Conservation (phyloP, 2,888 invertebrate species). For the Drosophila kambysellisi region DNA sequence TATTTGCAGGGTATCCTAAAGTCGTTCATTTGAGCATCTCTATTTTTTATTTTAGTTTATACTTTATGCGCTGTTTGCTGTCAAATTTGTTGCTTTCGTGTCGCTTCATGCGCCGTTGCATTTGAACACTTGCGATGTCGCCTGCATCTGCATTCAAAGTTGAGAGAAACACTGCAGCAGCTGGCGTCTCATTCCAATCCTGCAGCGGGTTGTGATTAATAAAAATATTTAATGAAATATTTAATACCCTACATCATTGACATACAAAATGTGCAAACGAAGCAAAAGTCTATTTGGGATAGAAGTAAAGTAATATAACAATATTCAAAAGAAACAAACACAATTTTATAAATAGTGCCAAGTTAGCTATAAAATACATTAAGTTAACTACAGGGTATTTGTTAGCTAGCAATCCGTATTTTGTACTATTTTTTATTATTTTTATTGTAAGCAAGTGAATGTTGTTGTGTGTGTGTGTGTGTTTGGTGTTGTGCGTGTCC, state of each 20-base stretch:
- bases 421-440: neutral
- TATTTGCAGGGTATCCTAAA: neutral
- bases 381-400: slow-evolving; percentile 3
- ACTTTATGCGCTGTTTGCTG: slow-evolving; percentile 35
- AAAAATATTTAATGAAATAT: neutral
- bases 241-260: neutral
- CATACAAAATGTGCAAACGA: neutral
- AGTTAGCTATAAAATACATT: neutral
- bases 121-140: slow-evolving; percentile 68
- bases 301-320: neutral
- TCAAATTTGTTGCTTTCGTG: slow-evolving; percentile 57
- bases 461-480: slow-evolving; percentile 2
- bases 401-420: neutral
- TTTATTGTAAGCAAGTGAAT: slow-evolving; percentile 14
- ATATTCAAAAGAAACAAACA: neutral
- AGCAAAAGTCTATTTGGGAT: neutral
- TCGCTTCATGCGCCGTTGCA: slow-evolving; percentile 72
- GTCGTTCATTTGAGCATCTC: neutral
- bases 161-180: slow-evolving; percentile 22
- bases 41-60: slow-evolving; percentile 5
- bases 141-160: slow-evolving; percentile 50
- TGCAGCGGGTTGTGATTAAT: neutral
- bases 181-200: slow-evolving; percentile 46
- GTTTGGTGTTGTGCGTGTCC: slow-evolving; percentile 36
- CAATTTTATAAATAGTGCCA: neutral